Conservation (phyloP, 2,797 vertebrate species). For the Siniperca obscura region DNA sequence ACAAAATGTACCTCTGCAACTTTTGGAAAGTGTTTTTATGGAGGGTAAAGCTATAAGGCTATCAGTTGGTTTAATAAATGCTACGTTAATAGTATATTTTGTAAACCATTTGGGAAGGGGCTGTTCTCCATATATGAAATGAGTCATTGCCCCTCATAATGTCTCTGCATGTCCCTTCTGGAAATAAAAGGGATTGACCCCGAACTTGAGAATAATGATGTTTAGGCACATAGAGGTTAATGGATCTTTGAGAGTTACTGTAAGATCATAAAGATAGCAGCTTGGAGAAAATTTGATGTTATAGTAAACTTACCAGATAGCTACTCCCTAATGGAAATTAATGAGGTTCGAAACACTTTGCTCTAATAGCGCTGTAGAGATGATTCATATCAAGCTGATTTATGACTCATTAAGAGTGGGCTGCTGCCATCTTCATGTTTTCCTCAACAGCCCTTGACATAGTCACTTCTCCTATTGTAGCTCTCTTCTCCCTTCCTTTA, state of each 20-base stretch:
- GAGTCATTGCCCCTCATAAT: neutral
- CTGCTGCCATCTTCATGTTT: conserved; percentile 63
- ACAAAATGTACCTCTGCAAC: neutral
- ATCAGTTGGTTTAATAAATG: neutral
- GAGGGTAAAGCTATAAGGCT: neutral
- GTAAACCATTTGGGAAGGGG: neutral
- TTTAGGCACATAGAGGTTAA: conserved; percentile 22
- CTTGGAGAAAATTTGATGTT: conserved; percentile 60
- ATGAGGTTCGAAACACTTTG: conserved; percentile 76
- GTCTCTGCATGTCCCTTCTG: neutral
- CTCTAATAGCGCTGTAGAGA: conserved; percentile 73
- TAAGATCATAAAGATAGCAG: conserved; percentile 42
- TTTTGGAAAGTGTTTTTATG: neutral
- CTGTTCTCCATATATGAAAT: no score
- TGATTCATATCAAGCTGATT: conserved; percentile 80
- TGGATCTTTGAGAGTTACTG: conserved; percentile 35
- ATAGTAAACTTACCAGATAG: conserved; percentile 67
- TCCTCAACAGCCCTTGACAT: conserved; percentile 54
- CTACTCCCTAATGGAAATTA: conserved; percentile 76
- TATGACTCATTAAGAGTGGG: conserved; percentile 76
- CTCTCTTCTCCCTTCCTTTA: conserved; percentile 11
- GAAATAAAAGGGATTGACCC: conserved; percentile 24
- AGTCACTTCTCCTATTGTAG: conserved; percentile 34
- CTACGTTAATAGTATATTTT: neutral
- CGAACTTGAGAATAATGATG: conserved; percentile 6